Base-by-base conservation (phyloP, 2,888 invertebrate species). In the Notodonta ziczac region DNA sequence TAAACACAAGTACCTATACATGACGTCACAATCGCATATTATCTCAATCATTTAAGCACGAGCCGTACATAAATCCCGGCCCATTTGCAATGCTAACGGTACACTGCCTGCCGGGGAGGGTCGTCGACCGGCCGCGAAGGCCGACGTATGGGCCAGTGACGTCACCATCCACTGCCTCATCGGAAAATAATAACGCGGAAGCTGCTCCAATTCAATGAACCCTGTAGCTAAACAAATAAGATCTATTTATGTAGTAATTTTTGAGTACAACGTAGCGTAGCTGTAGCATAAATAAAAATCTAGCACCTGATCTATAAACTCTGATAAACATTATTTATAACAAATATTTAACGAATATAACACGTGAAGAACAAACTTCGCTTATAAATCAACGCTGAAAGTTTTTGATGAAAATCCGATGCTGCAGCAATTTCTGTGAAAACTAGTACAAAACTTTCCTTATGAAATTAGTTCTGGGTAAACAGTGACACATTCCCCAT, bases 41-140 rank as follows among this genome's bases (percentile, higher is more conserved):
- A 51, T 32, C 52, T 16, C 32, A 52, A 8, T 55, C 4, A 40
- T 55, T 35, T 39, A 55, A n/a, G 13, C 55, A 56, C 58, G 64
- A 63, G 67, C 65, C 66, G 67, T 62, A 70, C 60, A 77, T 65
- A 75, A 75, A 77, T 72, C 69, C 70, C 61, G 70, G 67, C 61
- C 59, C 72, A 80, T 83, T 82, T 81, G 79, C 81, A 81, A 78
- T 76, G 80, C 75, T 85, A 88, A 88, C 88, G 86, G 89, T 82
- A 72, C 77, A 65, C 57, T 60, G 59, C 65, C 57, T 60, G 59
- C 65, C 62, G 62, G 51, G 57, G 63, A 76, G 75, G 87, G 84
- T 85, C 87, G 70, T 69, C 75, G 83, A 84, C 88, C 89, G 86
- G 74, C 85, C 89, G 85, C 85, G 87, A 89, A 90, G 90, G 90